Conservation (phyloP, 1,140 invertebrate species). For the Philotrypesis tridentata region DNA sequence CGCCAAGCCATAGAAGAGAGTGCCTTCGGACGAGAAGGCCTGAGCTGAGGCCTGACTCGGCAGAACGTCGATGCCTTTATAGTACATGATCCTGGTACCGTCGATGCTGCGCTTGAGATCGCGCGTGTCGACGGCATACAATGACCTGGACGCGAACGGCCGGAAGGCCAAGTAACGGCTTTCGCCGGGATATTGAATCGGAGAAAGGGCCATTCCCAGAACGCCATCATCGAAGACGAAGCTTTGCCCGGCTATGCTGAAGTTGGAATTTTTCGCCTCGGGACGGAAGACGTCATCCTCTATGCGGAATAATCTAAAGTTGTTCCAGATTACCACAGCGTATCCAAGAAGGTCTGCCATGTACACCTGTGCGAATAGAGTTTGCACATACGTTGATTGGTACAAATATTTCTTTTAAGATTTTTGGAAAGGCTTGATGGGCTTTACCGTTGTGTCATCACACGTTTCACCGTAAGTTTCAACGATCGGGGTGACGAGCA, state of each 20-base stretch:
- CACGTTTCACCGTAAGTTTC: constrained; percentile 20
- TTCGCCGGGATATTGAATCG: constrained; percentile 51
- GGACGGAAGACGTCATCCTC: constrained; percentile 10
- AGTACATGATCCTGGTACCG: constrained; percentile 48
- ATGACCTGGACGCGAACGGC: constrained; percentile 63
- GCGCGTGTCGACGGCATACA: constrained; percentile 56
- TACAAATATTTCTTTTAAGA: no score
- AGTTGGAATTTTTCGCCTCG: constrained; percentile 57
- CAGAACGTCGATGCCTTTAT: constrained; percentile 65
- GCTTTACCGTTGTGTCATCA: constrained; percentile 21
- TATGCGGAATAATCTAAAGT: background rate
- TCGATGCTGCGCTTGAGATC: constrained; percentile 52
- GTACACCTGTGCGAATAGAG: constrained; percentile 69
- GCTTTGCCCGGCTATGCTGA: constrained; percentile 73
- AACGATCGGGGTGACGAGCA: constrained; percentile 50
- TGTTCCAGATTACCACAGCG: constrained; percentile 77
- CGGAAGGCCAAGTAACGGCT: constrained; percentile 60
- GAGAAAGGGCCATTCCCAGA: constrained; percentile 65
- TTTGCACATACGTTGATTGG: no score
- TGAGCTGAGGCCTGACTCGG: constrained; percentile 57
- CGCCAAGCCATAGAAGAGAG: constrained; percentile 65
- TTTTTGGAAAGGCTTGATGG: no score
- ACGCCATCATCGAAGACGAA: constrained; percentile 67
- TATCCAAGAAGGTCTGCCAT: constrained; percentile 76
- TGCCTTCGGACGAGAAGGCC: constrained; percentile 61